Conservation (phyloP, 2,888 invertebrate species). For the Anarsia innoxiella region DNA sequence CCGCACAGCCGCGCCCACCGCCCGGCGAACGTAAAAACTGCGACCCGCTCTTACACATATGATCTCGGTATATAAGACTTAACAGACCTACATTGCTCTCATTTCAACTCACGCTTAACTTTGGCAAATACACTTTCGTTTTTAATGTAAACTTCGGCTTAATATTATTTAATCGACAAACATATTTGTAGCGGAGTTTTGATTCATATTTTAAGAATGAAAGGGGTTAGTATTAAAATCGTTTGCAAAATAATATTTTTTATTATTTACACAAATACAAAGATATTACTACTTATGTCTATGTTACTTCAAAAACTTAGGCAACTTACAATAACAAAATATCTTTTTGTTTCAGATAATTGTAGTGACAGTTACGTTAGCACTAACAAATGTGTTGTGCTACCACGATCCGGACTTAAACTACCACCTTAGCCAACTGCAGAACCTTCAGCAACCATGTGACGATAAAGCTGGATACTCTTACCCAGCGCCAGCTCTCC, state of each 20-base stretch:
- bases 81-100: slow-evolving; percentile 67
- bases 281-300: no score
- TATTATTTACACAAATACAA: no score
- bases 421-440: slow-evolving; percentile 60
- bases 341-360: slow-evolving; percentile 45
- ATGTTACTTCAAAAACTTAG: no score
- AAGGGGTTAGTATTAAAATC: slow-evolving; percentile 41
- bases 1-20: slow-evolving; percentile 57
- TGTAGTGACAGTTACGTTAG: slow-evolving; percentile 32
- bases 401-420: slow-evolving; percentile 69
- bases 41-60: slow-evolving; percentile 74
- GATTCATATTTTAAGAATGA: no score
- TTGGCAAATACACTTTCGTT: slow-evolving; percentile 54
- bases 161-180: neutral
- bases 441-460: slow-evolving; percentile 44
- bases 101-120: slow-evolving; percentile 67
- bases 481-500: slow-evolving; percentile 71
- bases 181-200: no score
- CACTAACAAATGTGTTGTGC: slow-evolving; percentile 40
- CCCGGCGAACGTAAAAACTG: slow-evolving; percentile 66
- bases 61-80: slow-evolving; percentile 71
- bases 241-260: neutral
- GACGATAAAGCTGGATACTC: slow-evolving; percentile 74
- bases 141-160: slow-evolving; percentile 13
- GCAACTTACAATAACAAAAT: slow-evolving; percentile 1